Base-by-base conservation (phyloP, 2,113 vertebrate species). In the Rhea pennata region DNA sequence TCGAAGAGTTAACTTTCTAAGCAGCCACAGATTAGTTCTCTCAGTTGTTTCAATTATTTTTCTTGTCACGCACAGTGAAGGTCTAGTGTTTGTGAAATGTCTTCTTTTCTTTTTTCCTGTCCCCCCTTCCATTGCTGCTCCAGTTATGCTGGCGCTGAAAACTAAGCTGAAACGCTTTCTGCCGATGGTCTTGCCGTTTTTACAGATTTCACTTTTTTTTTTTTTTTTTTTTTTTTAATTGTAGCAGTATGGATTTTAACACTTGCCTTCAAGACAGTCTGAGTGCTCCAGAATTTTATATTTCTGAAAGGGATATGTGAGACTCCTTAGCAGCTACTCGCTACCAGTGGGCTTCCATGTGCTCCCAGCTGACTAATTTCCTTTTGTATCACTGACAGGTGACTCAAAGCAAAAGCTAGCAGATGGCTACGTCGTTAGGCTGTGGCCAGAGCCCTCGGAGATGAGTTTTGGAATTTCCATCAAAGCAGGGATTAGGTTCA, bases 1-100 rank as follows among this genome's bases (percentile, higher is more conserved):
- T 96, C 76, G 74, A 98, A 98, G 98, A 98, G 98, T 98, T 98
- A 98, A 98, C 94, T 92, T 95, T 92, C 91, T 81, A 91, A 90
- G 93, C 94, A 92, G 96, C 94, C 88, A 88, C 93, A 90, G 94
- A 98, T 97, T 90, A 94, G 93, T 97, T 96, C 96, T 62, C 95
- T 97, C 84, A 54, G 87, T 96, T 97, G 94, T 97, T 98, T 97
- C 95, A 95, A 98, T 98, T 98, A 97, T 97, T 98, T 97, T 98
- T 98, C 98, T 97, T 58, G 94, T 98, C 98, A 98, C 97, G 96
- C 95, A 61, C 98, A 16, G 95, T 51, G 93, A 96, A 98, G 93
- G 97, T 92, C 95, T 97, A 94, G 85, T 94, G 83, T 97, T 98
- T 97, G 96, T 97, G 96, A 97, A 97, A 96, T 96, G 95, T 95